Conservation (phyloP, 2,113 vertebrate genomes). For the Hipposideros armiger region DNA sequence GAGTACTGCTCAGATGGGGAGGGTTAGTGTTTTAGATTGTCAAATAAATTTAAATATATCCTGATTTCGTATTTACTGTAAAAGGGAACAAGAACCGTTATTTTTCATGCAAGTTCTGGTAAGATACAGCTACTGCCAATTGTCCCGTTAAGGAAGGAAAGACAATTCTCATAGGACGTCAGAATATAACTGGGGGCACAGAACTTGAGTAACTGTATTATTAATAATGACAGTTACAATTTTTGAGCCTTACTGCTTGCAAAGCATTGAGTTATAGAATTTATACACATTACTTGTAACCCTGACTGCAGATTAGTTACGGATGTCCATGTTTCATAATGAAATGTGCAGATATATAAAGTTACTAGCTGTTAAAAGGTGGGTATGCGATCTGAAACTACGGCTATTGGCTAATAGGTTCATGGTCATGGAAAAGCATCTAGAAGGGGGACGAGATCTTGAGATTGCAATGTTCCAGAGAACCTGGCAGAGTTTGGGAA, state of each 20-base stretch:
- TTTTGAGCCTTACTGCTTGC: not conserved
- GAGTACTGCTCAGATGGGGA: not conserved
- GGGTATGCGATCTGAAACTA: not conserved
- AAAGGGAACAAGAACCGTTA: not conserved
- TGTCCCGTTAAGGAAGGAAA: not conserved
- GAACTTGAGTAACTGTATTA: not conserved
- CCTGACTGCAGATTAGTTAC: not conserved
- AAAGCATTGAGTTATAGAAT: not conserved
- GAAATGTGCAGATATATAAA: not conserved
- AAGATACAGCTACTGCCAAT: not conserved
- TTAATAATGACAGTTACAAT: not conserved
- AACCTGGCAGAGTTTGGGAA: not conserved
- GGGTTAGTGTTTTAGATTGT: not conserved
- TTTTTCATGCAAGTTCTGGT: not conserved
- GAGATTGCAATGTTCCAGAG: not conserved
- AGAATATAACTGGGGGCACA: not conserved
- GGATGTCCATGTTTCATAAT: not conserved
- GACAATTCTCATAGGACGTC: not conserved
- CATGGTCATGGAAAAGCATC: not conserved
- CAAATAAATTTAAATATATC: not conserved
- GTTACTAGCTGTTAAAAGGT: not conserved
- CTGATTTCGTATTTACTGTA: slow-evolving; percentile 14
- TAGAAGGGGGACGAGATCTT: not conserved
- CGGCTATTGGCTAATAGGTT: not conserved
- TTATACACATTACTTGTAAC: not conserved